Base-by-base conservation (phyloP, 1,140 invertebrate species). In the Ditylenchus dipsaci region DNA sequence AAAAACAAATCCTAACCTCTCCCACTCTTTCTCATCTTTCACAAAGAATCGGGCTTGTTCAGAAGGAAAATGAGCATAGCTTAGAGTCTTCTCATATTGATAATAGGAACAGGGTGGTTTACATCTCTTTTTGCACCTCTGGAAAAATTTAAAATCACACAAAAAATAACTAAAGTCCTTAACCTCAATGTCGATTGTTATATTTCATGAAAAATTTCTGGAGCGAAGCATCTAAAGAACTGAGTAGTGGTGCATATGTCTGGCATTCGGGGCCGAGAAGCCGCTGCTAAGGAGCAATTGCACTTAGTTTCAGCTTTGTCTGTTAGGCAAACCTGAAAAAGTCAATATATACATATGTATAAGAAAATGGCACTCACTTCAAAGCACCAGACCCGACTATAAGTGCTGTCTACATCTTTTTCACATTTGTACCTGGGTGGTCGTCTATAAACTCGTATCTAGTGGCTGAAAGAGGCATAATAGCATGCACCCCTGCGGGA, bases 361-460 rank as follows among this genome's bases (percentile, higher is more conserved):
- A n/a, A n/a, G n/a, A n/a, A n/a, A n/a, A n/a, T n/a, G n/a, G n/a
- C n/a, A n/a, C 42, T 65, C 45, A 78, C 76, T 42, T 78, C 77
- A 72, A 66, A 78, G 30, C 78, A 79, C 69, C 73, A 76, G n/a
- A 80, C 71, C 26, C 72, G 53, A 19, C 73, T 74, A 63, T 79
- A 80, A n/a, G 63, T 38, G 11, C 56, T 30, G 56, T 73, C 66
- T 21, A 47, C 47, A 56, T 80, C 72, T 33, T 78, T 63, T 33
- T 64, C 56, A 49, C 77, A 79, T 26, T 67, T 65, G 56, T 77
- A 79, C 13, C 72, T 42, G 1, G 77, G 77, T 27, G 77, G 67
- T 79, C 77, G 53, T 79, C 71, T 64, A 76, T 79, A 49, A 79
- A 79, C 42, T 79, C 78, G 63, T 79, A 79, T n/a, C 66, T 53